phyloP scores from a whole-genome alignment of 1,140 invertebrate species.

The Contarinia nasturtii region DNA sequence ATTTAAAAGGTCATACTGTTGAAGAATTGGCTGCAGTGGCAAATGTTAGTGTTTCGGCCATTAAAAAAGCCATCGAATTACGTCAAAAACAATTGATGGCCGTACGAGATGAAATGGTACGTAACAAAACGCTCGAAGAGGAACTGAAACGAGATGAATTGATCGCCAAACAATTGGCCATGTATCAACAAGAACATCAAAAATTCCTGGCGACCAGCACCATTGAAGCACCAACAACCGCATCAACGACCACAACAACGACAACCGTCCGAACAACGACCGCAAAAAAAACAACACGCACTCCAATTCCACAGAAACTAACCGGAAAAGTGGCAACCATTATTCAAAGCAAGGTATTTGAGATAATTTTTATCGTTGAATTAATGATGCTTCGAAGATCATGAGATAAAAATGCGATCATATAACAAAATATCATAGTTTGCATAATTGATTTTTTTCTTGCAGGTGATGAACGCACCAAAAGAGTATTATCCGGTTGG shows the following conservation, averaged over 20 bases:
- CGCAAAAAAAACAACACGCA: not conserved
- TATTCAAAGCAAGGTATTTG: not conserved
- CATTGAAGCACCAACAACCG: conserved; percentile 24
- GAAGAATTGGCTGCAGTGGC: conserved; percentile 38
- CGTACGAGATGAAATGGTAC: conserved; percentile 10
- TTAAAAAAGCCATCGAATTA: conserved; percentile 47
- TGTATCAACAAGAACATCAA: not conserved
- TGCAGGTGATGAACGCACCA: conserved; percentile 70
- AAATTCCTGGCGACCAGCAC: conserved; percentile 19
- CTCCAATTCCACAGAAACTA: not conserved
- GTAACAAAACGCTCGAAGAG: not conserved
- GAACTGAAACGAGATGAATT: not conserved
- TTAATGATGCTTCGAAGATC: too few species aligned
- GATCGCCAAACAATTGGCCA: not conserved
- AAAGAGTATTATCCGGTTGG: conserved; percentile 70
- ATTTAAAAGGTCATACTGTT: conserved; percentile 31
- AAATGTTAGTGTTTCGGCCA: conserved; percentile 51
- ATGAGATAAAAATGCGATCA: not conserved
- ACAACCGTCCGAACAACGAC: conserved; percentile 4
- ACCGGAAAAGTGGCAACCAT: conserved; percentile 9
- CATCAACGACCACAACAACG: conserved; percentile 10
- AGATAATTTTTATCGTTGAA: not conserved
- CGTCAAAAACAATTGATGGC: conserved; percentile 43
- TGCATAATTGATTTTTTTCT: not conserved
- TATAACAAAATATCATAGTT: not conserved